Evolutionary conservation across 2,113 vertebrate species (phyloP).

Genomic region (Myrmophylax atrothorax): DNA sequence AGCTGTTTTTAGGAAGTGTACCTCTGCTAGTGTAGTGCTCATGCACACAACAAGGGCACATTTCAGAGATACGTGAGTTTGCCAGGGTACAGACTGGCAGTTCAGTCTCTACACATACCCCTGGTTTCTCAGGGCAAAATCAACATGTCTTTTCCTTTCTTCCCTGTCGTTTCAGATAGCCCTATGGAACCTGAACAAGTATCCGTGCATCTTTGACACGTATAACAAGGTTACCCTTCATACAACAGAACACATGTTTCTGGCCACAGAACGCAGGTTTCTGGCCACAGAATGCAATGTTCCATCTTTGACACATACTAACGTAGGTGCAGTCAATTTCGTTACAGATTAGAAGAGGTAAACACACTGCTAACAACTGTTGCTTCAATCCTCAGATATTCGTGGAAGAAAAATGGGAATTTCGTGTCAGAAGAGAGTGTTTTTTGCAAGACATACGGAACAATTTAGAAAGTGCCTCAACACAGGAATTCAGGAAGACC

Average conservation of each 20-base stretch:
- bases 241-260: fast-evolving
- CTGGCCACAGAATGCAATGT: fast-evolving
- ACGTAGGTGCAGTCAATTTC: neutral
- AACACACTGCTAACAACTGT: neutral
- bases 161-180: neutral
- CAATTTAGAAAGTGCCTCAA: neutral
- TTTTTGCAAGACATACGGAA: conserved; percentile 46
- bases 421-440: neutral
- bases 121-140: neutral
- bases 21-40: neutral
- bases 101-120: neutral
- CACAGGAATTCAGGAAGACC: fast-evolving
- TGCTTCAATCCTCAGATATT: neutral
- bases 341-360: neutral
- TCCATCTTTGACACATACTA: fast-evolving
- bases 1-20: neutral
- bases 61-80: neutral
- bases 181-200: neutral
- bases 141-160: neutral
- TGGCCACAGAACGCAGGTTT: fast-evolving
- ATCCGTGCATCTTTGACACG: conserved; percentile 39
- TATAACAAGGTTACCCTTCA: fast-evolving
- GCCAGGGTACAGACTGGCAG: neutral
- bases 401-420: fast-evolving
- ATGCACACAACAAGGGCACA: neutral